Evolutionary conservation across 1,140 invertebrate genomes (phyloP), one percentile per base, ranked within the genome.

Genomic region (Mamestra configurata): DNA sequence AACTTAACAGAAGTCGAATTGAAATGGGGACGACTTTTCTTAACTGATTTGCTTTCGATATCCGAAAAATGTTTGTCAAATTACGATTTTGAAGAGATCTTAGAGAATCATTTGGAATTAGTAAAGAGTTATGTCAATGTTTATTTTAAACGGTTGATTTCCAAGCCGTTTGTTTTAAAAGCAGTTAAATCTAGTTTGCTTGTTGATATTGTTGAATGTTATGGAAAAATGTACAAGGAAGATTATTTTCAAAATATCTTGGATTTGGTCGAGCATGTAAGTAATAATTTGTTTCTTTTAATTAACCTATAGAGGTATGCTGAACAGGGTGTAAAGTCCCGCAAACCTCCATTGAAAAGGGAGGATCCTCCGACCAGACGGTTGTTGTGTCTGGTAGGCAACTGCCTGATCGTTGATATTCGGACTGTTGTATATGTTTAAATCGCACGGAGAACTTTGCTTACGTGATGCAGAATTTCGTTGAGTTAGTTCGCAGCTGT

Each of bases 241-340:
- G 40, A 70, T n/a, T 8, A 13, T 22, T 70, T 24, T 15, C 11
- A 49, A n/a, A 7, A 72, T 35, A 70, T 87, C 0, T 10, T 88
- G 78, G 80, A 79, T 10, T 40, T 86, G 4, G 79, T 89, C 0
- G 77, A 89, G 77, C 27, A 82, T 83, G 89, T 90, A 70, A 82
- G 81, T 75, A 31, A 46, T 15, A 46, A n/a, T n/a, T n/a, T n/a
- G n/a, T n/a, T n/a, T n/a, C n/a, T n/a, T n/a, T n/a, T n/a, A n/a
- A n/a, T n/a, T n/a, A n/a, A n/a, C n/a, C n/a, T n/a, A n/a, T n/a
- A n/a, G n/a, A n/a, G n/a, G n/a, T n/a, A n/a, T n/a, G n/a, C n/a
- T n/a, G n/a, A n/a, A n/a, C n/a, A n/a, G n/a, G n/a, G n/a, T n/a
- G n/a, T n/a, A n/a, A n/a, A n/a, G n/a, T n/a, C n/a, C n/a, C n/a